These are phyloP conservation scores for Epiblema foenella DNA, from an alignment of 2,888 invertebrate genomes.

Conservation along the genomic window DNA sequence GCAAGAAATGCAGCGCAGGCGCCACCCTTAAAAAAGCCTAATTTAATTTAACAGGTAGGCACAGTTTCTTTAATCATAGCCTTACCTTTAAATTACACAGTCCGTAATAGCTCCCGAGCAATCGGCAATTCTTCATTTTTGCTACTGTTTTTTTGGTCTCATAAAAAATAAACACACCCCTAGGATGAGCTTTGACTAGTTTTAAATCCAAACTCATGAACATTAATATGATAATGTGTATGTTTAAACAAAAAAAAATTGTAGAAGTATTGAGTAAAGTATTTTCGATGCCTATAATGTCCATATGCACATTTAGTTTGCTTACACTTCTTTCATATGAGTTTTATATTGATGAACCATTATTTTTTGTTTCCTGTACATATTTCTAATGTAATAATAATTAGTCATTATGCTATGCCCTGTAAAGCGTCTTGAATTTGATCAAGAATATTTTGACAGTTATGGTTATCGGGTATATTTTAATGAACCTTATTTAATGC, in stretches of 20 bases:
- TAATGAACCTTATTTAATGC: not conserved
- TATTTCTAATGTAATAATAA: too few relatives aligned
- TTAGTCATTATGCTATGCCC: not conserved
- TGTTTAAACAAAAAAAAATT: not conserved
- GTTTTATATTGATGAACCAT: not conserved
- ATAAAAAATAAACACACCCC: slow-evolving; percentile 64
- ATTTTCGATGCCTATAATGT: too few relatives aligned
- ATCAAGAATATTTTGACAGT: not conserved
- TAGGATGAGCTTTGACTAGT: slow-evolving; percentile 55
- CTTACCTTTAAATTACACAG: slow-evolving; percentile 80
- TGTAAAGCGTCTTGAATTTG: not conserved
- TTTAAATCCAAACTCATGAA: slow-evolving; percentile 49
- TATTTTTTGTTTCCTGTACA: too few relatives aligned
- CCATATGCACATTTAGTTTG: not conserved
- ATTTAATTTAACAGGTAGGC: slow-evolving; percentile 85
- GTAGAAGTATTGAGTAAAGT: too few relatives aligned
- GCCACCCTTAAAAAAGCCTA: slow-evolving; percentile 81
- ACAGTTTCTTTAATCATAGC: slow-evolving; percentile 82
- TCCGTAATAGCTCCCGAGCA: slow-evolving; percentile 79
- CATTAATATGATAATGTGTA: slow-evolving; percentile 21
- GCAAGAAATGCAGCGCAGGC: slow-evolving; percentile 66
- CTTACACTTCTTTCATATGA: not conserved
- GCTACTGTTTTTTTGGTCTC: slow-evolving; percentile 76
- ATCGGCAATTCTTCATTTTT: slow-evolving; percentile 83
- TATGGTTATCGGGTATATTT: not conserved